These are phyloP conservation scores for Galeopterus variegatus DNA, from an alignment of 2,113 vertebrate species.

Conservation along the genomic window DNA sequence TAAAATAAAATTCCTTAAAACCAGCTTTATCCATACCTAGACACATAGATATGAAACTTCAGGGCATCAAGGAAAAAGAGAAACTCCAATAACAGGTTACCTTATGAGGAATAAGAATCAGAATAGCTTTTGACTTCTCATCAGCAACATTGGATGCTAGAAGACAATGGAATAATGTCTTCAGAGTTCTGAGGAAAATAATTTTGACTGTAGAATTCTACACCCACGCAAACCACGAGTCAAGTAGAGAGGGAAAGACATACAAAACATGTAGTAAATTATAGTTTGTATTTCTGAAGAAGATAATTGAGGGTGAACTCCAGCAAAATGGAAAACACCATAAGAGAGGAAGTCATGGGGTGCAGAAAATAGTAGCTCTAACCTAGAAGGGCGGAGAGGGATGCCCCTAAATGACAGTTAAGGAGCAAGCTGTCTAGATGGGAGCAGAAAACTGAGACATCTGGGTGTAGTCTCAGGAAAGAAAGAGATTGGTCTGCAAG, in stretches of 20 bases:
- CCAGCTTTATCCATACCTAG: neutral
- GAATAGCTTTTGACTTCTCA: slow-evolving; percentile 51
- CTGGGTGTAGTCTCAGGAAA: neutral
- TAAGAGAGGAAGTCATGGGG: neutral
- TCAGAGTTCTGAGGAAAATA: slow-evolving; percentile 3
- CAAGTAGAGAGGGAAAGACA: neutral
- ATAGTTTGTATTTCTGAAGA: slow-evolving; percentile 14
- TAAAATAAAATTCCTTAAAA: neutral
- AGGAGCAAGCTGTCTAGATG: neutral
- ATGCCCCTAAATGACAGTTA: neutral
- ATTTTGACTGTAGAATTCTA: slow-evolving; percentile 15
- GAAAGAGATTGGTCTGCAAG: neutral
- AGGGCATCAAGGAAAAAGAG: neutral
- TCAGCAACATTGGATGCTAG: slow-evolving; percentile 18
- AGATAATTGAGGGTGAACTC: neutral
- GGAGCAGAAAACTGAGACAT: slow-evolving; percentile 12
- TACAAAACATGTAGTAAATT: neutral
- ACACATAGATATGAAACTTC: neutral
- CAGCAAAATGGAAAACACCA: neutral
- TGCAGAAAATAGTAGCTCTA: neutral
- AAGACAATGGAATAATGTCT: slow-evolving; percentile 45
- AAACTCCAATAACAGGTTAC: neutral
- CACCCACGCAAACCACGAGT: slow-evolving; percentile 11
- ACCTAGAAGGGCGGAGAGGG: neutral
- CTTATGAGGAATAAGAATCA: neutral